Evolutionary conservation across 2,797 vertebrate genomes (phyloP).

Genomic region (Trichosurus vulpecula): DNA sequence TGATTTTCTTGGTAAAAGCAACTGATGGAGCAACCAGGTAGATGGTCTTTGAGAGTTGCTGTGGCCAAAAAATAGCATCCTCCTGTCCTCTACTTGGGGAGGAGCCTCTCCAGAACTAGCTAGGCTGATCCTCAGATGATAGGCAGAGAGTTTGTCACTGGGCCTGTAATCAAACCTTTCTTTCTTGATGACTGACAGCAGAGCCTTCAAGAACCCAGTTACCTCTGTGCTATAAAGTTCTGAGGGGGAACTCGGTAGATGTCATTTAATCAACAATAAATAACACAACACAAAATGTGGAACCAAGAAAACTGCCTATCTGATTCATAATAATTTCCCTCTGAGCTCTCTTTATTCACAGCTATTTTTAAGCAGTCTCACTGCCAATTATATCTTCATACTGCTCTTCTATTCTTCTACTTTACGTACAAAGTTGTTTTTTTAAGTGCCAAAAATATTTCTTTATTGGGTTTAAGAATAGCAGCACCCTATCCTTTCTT

Average conservation of each 20-base stretch:
- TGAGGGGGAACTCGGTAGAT: not conserved
- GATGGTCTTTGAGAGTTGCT: not conserved
- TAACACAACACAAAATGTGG: not conserved
- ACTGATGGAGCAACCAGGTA: not conserved
- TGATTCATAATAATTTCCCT: not conserved
- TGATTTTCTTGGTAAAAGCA: not conserved
- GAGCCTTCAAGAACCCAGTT: not conserved
- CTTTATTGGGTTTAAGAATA: not conserved
- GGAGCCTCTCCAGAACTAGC: not conserved
- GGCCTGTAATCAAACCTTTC: not conserved
- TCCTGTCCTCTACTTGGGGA: not conserved
- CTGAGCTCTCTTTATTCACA: not conserved
- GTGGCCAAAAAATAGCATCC: not conserved
- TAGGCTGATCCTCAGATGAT: not conserved
- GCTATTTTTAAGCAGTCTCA: not conserved
- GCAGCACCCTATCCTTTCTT: not conserved
- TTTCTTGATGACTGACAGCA: not conserved
- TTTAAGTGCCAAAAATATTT: not conserved
- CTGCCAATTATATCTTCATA: not conserved
- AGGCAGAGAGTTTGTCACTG: not conserved
- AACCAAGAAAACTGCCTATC: not conserved
- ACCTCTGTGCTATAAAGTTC: not conserved
- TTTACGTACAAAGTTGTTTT: not conserved
- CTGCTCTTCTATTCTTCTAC: not conserved
- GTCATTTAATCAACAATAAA: not conserved